Percentiles rank a stretch among this genome's conserved stretches.
Evolutionary conservation across 2,113 vertebrate species (phyloP).

Genomic region (Myocastor coypus): DNA sequence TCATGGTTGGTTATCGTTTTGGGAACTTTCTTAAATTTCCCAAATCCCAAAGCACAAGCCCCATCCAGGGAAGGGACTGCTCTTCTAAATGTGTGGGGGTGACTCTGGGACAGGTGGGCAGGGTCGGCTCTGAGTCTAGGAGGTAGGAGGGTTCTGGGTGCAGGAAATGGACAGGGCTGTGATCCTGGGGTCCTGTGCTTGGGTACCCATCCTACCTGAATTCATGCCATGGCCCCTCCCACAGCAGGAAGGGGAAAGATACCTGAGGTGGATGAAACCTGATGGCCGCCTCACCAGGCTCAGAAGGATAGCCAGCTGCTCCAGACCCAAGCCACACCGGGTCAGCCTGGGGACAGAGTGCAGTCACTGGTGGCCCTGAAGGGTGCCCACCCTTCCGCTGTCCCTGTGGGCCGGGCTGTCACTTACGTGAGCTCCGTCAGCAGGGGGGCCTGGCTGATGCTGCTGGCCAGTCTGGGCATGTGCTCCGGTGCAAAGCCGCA

Average conservation of each 20-base stretch:
- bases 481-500: constrained; percentile 86
- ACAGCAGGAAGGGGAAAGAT: neutral
- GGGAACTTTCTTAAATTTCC: neutral
- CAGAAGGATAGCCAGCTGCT: constrained; percentile 72
- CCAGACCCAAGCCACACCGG: constrained; percentile 73
- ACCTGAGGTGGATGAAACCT: constrained; percentile 83
- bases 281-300: constrained; percentile 52
- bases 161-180: neutral
- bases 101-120: neutral
- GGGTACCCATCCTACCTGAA: neutral
- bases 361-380: neutral
- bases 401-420: neutral
- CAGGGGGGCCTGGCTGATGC: constrained; percentile 82
- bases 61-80: neutral
- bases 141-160: neutral
- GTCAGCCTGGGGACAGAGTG: constrained; percentile 81
- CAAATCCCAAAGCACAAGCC: neutral
- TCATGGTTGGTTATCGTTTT: neutral
- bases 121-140: neutral
- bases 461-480: constrained; percentile 83
- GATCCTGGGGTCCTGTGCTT: neutral
- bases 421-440: constrained; percentile 90
- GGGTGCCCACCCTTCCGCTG: neutral
- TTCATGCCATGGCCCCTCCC: neutral
- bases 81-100: neutral